phyloP scores from a whole-genome alignment of 2,797 vertebrate genomes.

The Tauraco hartlaubi region DNA sequence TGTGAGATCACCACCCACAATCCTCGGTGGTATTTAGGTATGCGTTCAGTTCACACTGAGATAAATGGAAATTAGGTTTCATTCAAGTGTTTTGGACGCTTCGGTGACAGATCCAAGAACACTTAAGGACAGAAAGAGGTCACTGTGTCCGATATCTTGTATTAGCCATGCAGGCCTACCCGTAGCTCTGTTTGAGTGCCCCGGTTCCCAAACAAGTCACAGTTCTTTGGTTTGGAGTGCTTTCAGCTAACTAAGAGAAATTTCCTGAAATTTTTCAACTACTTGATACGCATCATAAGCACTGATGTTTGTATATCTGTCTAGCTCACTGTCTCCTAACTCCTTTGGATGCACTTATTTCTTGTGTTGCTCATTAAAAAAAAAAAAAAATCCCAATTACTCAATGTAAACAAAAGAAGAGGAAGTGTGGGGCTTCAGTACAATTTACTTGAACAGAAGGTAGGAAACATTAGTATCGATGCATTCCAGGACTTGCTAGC shows the following conservation, averaged over 20 bases:
- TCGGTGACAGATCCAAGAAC: not conserved
- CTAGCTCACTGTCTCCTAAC: constrained; percentile 47
- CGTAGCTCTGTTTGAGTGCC: not conserved
- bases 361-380: constrained; percentile 53
- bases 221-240: not conserved
- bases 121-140: not conserved
- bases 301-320: constrained; percentile 17
- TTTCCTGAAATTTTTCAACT: constrained; percentile 7
- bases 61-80: not conserved
- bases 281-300: not conserved
- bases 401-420: constrained; percentile 73
- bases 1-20: not conserved
- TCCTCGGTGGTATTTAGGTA: not conserved
- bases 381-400: constrained; percentile 60
- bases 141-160: not conserved
- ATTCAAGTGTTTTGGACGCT: not conserved
- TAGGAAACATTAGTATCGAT: constrained; percentile 71
- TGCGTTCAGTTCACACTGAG: not conserved
- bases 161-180: fast-evolving
- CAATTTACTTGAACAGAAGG: constrained; percentile 79
- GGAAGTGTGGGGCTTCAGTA: constrained; percentile 53
- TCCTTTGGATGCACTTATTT: constrained; percentile 52
- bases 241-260: constrained; percentile 49
- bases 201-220: not conserved
- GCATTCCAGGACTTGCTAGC: constrained; percentile 78